Evolutionary conservation across 2,888 invertebrate genomes (phyloP), one percentile per base, ranked within the genome.

Genomic region (Athalia cordata): DNA sequence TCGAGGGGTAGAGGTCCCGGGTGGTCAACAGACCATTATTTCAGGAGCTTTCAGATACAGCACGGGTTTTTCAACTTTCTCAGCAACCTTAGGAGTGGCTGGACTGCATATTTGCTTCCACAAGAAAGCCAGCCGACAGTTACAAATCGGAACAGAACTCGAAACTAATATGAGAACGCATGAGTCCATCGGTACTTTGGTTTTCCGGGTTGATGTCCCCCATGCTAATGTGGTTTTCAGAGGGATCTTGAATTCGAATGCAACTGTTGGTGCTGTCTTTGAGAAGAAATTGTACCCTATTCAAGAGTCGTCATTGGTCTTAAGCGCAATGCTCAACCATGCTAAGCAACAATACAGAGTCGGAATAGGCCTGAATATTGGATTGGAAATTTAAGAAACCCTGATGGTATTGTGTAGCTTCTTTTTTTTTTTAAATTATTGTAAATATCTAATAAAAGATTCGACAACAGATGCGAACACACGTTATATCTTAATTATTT

Each of bases 71-170:
- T 93, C 93, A 0, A 94, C 94, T 83, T 91, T 95, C 85, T 95
- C 95, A 0, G 94, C 94, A 4, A 95, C 95, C 0, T 68, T 95
- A 3, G 87, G 90, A 29, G 84, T 85, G 65, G 85, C 85, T 45
- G 89, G 88, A 8, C 55, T 93, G 11, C 94, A 94, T 82, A 85
- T 93, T 0, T 93, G 93, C 81, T 95, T 93, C 86, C 93, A 93
- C 85, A 94, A 93, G 78, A 92, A 92, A 85, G 92, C 93, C 13
- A 93, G 92, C 83, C 92, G 93, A 77, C 92, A 93, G 79, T 84
- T 93, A 45, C 93, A 94, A 84, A 83, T 95, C 80, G 95, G 94
- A 2, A 93, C 94, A 0, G 95, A 95, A 86, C 87, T 94, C 68
- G 93, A 94, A 84, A 92, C 93, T 1, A 94, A 93, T 86, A 86